Evolutionary conservation across 2,113 vertebrate species (phyloP), one percentile per base, ranked within the genome.

Genomic region (Peromyscus maniculatus): DNA sequence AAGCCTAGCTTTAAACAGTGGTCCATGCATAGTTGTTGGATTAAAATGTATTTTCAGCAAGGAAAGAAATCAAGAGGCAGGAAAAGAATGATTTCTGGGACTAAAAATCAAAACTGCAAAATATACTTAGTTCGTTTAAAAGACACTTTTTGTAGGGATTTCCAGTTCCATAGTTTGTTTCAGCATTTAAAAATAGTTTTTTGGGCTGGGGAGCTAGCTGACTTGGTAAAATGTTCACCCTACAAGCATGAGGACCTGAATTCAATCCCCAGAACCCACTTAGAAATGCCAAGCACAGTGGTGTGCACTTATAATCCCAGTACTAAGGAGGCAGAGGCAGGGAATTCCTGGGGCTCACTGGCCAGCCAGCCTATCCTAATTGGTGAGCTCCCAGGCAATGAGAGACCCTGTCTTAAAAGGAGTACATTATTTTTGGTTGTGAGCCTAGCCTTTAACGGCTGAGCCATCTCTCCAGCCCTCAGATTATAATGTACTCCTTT

Each of bases 41-140:
- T 89, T 89, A 67, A 93, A 84, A 79, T 71, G 36, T 83, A 22
- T 94, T 94, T 93, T 46, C 55, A 75, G 31, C 62, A 92, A 87
- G 83, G 67, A 84, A 89, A 17, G 75, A 39, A 21, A 79, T 31
- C 33, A 91, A 93, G 22, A 69, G 52, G 26, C 57, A 72, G 26
- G 75, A 87, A 93, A 87, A 13, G 46, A 11, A 5, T 92, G 77
- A 87, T 90, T 94, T 28, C 28, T 83, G 93, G 39, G 93, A 17
- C 64, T 64, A 49, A 93, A 57, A 94, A 71, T 24, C 33, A 79
- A 75, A 94, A 82, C 83, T 91, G 24, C 67, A 87, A 92, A 90
- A 92, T 87, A 66, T 80, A 80, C 21, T 79, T 96, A 87, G 57
- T 15, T 87, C 72, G n/a, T 64, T 71, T 62, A n/a, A 62, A 43